Conservation (phyloP, 2,888 invertebrate genomes). For the Hecatera dysodea region DNA sequence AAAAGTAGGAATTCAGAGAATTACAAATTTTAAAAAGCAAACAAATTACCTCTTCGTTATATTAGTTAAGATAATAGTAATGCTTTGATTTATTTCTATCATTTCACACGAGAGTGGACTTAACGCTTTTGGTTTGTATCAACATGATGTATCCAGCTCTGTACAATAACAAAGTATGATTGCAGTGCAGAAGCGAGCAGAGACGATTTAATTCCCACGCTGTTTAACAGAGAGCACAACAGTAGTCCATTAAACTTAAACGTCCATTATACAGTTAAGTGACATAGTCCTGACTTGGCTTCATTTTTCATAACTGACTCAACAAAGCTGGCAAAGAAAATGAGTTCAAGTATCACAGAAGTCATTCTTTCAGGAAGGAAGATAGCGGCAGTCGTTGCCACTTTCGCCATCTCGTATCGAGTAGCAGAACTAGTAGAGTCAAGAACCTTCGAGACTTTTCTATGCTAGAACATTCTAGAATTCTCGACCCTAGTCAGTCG, state of each 20-base stretch:
- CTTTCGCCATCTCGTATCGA: no score
- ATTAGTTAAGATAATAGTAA: no score
- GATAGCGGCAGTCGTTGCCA: neutral
- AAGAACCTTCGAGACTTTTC: no score
- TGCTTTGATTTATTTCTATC: no score
- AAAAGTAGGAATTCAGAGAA: no score
- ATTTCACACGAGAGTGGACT: no score
- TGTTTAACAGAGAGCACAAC: slow-evolving; percentile 5
- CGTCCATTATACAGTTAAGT: neutral
- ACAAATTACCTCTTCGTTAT: no score
- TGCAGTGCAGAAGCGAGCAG: neutral
- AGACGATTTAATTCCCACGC: neutral
- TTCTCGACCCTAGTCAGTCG: no score
- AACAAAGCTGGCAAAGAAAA: neutral
- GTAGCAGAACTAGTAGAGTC: no score
- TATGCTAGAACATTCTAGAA: no score
- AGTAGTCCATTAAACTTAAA: slow-evolving; percentile 2
- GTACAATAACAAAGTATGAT: slow-evolving; percentile 5
- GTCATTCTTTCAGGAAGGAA: no score
- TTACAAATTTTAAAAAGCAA: no score
- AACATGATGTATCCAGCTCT: neutral
- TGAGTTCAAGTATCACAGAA: neutral
- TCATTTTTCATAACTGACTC: neutral
- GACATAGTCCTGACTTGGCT: neutral
- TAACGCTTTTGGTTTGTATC: neutral